Evolutionary conservation across 2,888 invertebrate genomes (phyloP).

Genomic region (Plagiodera versicolora): DNA sequence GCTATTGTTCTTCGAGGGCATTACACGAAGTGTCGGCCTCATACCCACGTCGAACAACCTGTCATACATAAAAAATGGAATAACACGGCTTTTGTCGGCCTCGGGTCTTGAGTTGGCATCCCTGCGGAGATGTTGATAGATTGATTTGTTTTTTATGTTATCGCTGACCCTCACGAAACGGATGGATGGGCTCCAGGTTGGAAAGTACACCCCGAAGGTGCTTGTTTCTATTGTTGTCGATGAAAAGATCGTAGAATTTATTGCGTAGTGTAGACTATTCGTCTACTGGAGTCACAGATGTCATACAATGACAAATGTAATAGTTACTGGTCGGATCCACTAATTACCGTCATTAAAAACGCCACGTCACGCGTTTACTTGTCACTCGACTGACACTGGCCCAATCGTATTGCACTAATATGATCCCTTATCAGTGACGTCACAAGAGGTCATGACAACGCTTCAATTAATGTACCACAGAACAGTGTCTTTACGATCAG

Average conservation of each 20-base stretch:
- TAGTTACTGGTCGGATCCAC: too few relatives aligned
- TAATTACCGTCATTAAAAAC: too few relatives aligned
- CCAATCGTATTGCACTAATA: too few relatives aligned
- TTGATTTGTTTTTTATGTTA: slow-evolving; percentile 54
- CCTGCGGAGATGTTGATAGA: slow-evolving; percentile 53
- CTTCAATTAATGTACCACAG: too few relatives aligned
- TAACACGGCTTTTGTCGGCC: slow-evolving; percentile 55
- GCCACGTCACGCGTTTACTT: too few relatives aligned
- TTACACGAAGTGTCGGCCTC: slow-evolving; percentile 24
- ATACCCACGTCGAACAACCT: slow-evolving; percentile 40
- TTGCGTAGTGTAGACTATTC: too few relatives aligned
- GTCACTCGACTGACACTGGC: too few relatives aligned
- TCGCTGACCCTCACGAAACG: slow-evolving; percentile 8
- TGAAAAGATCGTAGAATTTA: neutral
- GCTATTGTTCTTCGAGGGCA: slow-evolving; percentile 31
- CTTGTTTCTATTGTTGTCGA: neutral
- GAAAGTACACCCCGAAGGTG: slow-evolving; percentile 4
- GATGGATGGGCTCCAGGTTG: neutral
- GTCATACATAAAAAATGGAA: slow-evolving; percentile 51
- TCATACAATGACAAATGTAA: too few relatives aligned
- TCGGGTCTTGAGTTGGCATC: slow-evolving; percentile 41
- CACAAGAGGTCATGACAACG: too few relatives aligned
- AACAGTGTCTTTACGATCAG: too few relatives aligned
- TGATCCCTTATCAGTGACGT: too few relatives aligned
- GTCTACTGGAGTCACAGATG: too few relatives aligned